Base-by-base conservation (phyloP, 2,888 invertebrate genomes). In the Parnassius orleans region DNA sequence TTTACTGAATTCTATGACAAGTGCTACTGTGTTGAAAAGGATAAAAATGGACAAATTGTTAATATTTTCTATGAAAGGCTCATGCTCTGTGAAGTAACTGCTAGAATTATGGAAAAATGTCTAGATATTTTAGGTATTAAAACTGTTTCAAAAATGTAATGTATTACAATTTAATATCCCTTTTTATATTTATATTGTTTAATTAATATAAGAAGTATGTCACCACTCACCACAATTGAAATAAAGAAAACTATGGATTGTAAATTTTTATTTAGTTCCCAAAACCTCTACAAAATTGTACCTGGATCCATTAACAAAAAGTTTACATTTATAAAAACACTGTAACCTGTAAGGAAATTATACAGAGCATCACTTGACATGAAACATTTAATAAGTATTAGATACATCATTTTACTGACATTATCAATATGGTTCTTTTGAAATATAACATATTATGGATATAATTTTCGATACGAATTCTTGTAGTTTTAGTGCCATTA, bases 1-100 rank as follows among this genome's bases (percentile, higher is more conserved):
- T 99, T 99, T 81, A 95, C 97, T 0, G 99, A 99, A 82, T 99
- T 99, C 86, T 99, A 99, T 85, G 98, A 99, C 80, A 95, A 93
- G 74, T 99, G 99, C 85, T 99, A 99, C 80, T 99, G 99, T 80
- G 95, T 99, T 57, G 98, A 99, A 82, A 98, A 98, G 82, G 96
- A 98, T 84, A 93, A 94, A 66, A 92, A 89, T 51, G 98, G 98
- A 0, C 94, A 96, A 78, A 94, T 98, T 71, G 84, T 95, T 1
- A 96, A 95, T 77, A 94, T 99, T 10, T 95, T 98, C 81, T 94
- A 95, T 81, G 95, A 96, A 66, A 94, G 99, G 65, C 93, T 99
- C 70, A 93, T 98, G 72, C 90, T 99, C 2, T 96, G 98, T 77
- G 99, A 99, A 93, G 96, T 95, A 9, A 97, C 99, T 2, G 98